Percentiles rank a stretch among this genome's conserved stretches.
These are phyloP conservation scores for Illadopsis cleaveri DNA, from an alignment of 2,113 vertebrate genomes.

Conservation along the genomic window DNA sequence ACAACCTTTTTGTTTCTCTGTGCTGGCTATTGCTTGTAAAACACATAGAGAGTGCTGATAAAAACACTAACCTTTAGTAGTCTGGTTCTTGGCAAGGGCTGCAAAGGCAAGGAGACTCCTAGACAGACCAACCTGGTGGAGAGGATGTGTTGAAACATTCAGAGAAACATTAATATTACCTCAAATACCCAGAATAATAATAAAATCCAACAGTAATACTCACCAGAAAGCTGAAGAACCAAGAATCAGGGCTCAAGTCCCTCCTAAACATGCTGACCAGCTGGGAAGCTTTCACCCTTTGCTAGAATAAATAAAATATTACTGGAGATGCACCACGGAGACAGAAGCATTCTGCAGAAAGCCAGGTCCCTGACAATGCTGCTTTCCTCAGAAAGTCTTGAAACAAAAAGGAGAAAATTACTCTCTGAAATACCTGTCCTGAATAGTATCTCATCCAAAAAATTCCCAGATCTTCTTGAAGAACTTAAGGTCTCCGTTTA, in stretches of 20 bases:
- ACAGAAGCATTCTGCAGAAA: background rate
- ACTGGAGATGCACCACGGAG: background rate
- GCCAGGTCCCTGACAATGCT: background rate
- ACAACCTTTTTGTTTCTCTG: background rate
- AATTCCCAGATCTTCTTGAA: background rate
- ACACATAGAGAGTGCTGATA: background rate
- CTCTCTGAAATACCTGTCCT: background rate
- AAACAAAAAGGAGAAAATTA: background rate
- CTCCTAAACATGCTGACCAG: background rate
- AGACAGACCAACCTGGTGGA: conserved; percentile 25
- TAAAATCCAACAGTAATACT: background rate
- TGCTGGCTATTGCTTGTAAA: background rate
- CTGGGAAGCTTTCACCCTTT: background rate
- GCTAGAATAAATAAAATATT: background rate
- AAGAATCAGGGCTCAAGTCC: background rate
- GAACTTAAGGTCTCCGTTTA: background rate
- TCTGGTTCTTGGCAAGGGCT: conserved; percentile 37
- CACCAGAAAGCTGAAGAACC: conserved; percentile 60
- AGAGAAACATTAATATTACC: background rate
- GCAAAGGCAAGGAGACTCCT: conserved; percentile 34
- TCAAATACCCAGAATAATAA: background rate
- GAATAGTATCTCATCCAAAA: background rate
- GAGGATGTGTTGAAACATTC: background rate
- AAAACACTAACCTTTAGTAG: conserved; percentile 43
- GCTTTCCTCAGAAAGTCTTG: background rate